Conservation (phyloP, 2,888 invertebrate species). For the Sarcophaga rosellei region DNA sequence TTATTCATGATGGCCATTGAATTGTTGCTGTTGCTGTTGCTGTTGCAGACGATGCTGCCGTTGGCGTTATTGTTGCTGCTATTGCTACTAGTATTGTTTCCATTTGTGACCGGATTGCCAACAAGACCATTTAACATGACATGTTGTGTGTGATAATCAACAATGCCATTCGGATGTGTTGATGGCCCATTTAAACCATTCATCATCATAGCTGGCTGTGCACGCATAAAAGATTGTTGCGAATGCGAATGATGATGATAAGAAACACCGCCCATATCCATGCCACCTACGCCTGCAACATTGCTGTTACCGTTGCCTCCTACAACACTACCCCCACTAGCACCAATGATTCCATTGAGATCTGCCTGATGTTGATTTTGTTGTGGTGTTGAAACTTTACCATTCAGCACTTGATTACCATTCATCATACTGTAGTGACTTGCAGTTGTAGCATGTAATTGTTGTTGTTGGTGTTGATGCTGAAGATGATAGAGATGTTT, state of each 20-base stretch:
- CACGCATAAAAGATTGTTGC: constrained; percentile 58
- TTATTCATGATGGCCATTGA: constrained; percentile 69
- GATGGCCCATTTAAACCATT: constrained; percentile 54
- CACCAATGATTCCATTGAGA: constrained; percentile 48
- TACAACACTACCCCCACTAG: constrained; percentile 32
- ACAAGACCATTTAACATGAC: constrained; percentile 52
- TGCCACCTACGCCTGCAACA: constrained; percentile 13
- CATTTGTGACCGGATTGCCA: constrained; percentile 59
- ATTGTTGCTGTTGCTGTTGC: constrained; percentile 60
- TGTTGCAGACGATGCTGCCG: constrained; percentile 48
- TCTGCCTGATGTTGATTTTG: constrained; percentile 69
- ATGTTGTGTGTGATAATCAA: constrained; percentile 67
- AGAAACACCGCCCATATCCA: constrained; percentile 28
- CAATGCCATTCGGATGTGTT: constrained; percentile 62
- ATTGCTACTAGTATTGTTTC: constrained; percentile 64
- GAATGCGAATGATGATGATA: constrained; percentile 59
- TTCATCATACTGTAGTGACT: constrained; percentile 67
- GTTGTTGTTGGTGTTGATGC: constrained; percentile 69
- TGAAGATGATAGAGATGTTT: constrained; percentile 71
- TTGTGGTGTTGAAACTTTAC: constrained; percentile 63
- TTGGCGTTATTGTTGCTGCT: constrained; percentile 65
- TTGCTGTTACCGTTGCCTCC: constrained; percentile 30
- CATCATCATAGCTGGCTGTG: constrained; percentile 57
- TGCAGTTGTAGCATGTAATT: constrained; percentile 65
- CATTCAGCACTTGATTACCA: constrained; percentile 69